Evolutionary conservation across 2,113 vertebrate genomes (phyloP), one percentile per base, ranked within the genome.

Genomic region (Fulmarus glacialis): DNA sequence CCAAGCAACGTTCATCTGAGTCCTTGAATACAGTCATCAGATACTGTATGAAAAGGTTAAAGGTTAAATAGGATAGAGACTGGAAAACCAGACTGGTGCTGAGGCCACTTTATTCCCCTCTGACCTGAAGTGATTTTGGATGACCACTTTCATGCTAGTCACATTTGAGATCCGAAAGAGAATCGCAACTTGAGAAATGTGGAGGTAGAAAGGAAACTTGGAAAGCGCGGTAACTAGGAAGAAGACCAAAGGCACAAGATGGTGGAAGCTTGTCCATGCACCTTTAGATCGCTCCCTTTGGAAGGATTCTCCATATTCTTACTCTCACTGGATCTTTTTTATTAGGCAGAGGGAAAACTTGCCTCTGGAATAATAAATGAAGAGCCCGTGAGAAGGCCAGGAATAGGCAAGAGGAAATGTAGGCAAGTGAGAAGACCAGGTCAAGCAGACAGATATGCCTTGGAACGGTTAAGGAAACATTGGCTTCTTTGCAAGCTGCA

Each of bases 401-500:
- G 29, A 74, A 20, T 7, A 83, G 59, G 47, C 17, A 85, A 60
- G 58, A 66, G 58, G 75, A 82, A 86, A 68, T 5, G 45, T 15
- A 36, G 36, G 40, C 11, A n/a, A 66, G 43, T 12, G 71, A 67
- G 66, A 74, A 50, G 70, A 30, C 5, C 71, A 90, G 63, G 55
- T 78, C 56, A 56, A 58, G 74, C 77, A 32, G 55, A 27, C 23
- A 87, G 59, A 64, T 63, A 82, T 22, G 34, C 45, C 63, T 71
- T 23, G 80, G 32, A 70, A 95, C 92, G 88, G 86, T 95, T 87
- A 92, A 93, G 52, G 12, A 89, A 94, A 94, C 86, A 56, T 40
- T 89, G 89, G 52, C 59, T 89, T 71, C 59, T 80, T 40, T 87
- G 38, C 82, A 89, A 75, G 80, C 86, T 95, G 75, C 24, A 27